Evolutionary conservation across 2,888 invertebrate genomes (phyloP).

Genomic region (Adelphocoris suturalis): DNA sequence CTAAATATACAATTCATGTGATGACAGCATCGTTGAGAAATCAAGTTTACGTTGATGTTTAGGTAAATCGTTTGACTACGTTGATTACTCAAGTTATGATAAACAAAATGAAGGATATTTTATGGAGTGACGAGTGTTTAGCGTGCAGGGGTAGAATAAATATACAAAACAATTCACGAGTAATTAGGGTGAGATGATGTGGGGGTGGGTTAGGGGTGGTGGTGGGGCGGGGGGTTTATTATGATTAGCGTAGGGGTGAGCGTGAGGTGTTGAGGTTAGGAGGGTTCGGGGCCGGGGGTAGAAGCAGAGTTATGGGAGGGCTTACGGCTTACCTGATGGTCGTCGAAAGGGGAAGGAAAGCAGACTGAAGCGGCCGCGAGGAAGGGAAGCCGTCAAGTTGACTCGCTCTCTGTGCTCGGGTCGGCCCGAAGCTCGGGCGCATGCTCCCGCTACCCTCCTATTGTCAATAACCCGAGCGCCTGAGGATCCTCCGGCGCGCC

Average conservation of each 20-base stretch:
- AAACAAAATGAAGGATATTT: too few relatives aligned
- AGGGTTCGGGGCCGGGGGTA: constrained; percentile 1
- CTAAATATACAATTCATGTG: too few relatives aligned
- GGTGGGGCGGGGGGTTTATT: neutral
- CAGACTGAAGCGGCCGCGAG: constrained; percentile 54
- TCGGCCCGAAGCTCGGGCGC: neutral
- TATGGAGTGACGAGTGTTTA: neutral
- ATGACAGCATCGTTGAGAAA: too few relatives aligned
- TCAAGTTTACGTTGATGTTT: too few relatives aligned
- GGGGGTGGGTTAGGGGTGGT: neutral
- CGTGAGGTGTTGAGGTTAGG: constrained; percentile 54
- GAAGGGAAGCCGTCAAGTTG: constrained; percentile 60
- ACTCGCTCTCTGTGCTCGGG: neutral
- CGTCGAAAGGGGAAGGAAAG: constrained; percentile 43
- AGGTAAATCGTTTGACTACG: too few relatives aligned
- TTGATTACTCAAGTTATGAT: too few relatives aligned
- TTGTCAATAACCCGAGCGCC: constrained; percentile 53
- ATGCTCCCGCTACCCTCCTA: constrained; percentile 48
- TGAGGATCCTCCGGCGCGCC: neutral
- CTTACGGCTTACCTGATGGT: constrained; percentile 51
- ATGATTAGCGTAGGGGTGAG: constrained; percentile 12
- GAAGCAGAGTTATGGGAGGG: neutral
- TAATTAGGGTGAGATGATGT: neutral
- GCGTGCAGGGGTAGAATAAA: neutral
- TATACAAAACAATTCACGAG: neutral